Evolutionary conservation across 2,797 vertebrate species (phyloP).

Genomic region (Paratrypauchen microcephalus): DNA sequence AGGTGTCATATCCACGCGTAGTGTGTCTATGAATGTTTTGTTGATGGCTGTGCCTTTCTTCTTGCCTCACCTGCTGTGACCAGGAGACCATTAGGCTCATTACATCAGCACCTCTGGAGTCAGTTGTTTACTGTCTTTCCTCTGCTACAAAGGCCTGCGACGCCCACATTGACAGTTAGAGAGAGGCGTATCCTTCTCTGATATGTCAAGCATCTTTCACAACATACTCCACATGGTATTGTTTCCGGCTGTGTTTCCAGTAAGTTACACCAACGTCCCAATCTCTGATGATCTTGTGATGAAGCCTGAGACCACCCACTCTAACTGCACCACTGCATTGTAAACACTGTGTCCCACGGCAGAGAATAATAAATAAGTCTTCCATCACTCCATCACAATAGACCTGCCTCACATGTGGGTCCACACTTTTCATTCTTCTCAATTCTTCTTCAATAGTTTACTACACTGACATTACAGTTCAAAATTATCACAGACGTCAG

Average conservation of each 20-base stretch:
- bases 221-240: conserved; percentile 57
- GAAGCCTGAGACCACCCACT: conserved; percentile 75
- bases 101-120: conserved; percentile 47
- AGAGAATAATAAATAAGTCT: conserved; percentile 74
- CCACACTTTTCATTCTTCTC: conserved; percentile 41
- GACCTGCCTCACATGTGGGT: conserved; percentile 36
- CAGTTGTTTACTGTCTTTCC: conserved; percentile 47
- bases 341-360: conserved; percentile 67
- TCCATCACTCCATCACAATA: conserved; percentile 56
- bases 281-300: conserved; percentile 57
- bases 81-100: conserved; percentile 43
- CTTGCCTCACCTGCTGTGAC: conserved; percentile 56
- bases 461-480: conserved; percentile 33
- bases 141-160: conserved; percentile 41
- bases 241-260: conserved; percentile 66
- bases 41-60: conserved; percentile 25
- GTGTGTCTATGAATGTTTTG: conserved; percentile 17
- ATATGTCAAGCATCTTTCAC: conserved; percentile 50
- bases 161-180: conserved; percentile 48
- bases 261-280: conserved; percentile 57
- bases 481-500: too few relatives aligned
- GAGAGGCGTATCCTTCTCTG: conserved; percentile 36
- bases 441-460: conserved; percentile 31
- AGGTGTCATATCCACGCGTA: conserved; percentile 31
- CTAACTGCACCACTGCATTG: conserved; percentile 60